Percentiles rank a stretch among this genome's conserved stretches.
Conservation (phyloP, 1,140 invertebrate species). For the Plectrocnemia conspersa region DNA sequence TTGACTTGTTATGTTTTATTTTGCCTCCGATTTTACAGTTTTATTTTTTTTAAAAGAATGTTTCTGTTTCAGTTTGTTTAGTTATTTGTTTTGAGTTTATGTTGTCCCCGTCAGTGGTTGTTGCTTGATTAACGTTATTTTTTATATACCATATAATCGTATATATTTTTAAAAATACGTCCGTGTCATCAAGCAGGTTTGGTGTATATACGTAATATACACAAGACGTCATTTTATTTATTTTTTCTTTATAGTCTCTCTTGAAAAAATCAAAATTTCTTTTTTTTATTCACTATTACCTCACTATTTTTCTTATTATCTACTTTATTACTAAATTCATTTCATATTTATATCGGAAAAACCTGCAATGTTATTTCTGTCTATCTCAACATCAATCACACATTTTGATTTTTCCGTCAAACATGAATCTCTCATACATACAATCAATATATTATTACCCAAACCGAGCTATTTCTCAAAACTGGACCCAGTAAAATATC, state of each 20-base stretch:
- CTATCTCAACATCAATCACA: background rate
- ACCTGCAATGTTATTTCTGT: background rate
- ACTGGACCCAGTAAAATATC: too few relatives aligned
- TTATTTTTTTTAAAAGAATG: conserved; percentile 47
- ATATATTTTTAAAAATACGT: too few relatives aligned
- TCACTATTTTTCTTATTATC: conserved; percentile 3
- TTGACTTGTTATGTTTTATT: conserved; percentile 37
- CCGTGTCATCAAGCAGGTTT: conserved; percentile 31
- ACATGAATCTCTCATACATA: too few relatives aligned
- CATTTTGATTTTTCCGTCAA: too few relatives aligned
- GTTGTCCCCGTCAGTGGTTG: conserved; percentile 30
- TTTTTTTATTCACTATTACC: conserved; percentile 2
- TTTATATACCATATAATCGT: conserved; percentile 23
- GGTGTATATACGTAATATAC: conserved; percentile 22
- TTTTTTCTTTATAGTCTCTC: conserved; percentile 15
- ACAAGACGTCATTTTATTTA: conserved; percentile 13
- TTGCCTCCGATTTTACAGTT: conserved; percentile 48
- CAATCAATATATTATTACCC: too few relatives aligned
- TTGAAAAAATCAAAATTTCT: conserved; percentile 13
- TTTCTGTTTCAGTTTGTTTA: conserved; percentile 43
- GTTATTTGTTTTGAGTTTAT: conserved; percentile 41
- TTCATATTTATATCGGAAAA: conserved; percentile 10
- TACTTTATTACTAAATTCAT: conserved; percentile 5
- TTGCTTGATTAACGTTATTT: conserved; percentile 33
- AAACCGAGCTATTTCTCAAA: too few relatives aligned